These are phyloP conservation scores for Triplophysa bombifrons DNA, from an alignment of 2,797 vertebrate genomes.

Conservation along the genomic window DNA sequence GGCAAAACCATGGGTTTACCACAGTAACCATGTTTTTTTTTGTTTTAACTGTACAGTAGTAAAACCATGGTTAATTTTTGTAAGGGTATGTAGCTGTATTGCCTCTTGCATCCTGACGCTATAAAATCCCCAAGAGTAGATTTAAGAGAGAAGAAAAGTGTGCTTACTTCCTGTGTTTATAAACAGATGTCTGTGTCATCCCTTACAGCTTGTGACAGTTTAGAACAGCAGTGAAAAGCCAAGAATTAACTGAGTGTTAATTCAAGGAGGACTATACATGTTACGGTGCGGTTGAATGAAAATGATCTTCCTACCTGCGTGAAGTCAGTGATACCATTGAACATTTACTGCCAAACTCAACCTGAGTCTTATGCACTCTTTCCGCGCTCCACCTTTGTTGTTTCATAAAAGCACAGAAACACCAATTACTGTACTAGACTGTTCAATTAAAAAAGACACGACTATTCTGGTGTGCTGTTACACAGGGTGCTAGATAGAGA, in stretches of 20 bases:
- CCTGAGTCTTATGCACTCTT: constrained; percentile 23
- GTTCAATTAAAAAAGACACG: constrained; percentile 25
- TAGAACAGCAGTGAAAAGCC: constrained; percentile 35
- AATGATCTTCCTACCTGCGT: constrained; percentile 20
- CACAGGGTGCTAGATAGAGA: not conserved
- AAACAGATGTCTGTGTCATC: constrained; percentile 44
- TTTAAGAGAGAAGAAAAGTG: constrained; percentile 17
- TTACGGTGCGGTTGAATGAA: constrained; percentile 16
- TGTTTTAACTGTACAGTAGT: too few relatives aligned
- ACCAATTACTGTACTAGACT: constrained; percentile 32
- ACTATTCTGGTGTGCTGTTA: constrained; percentile 21
- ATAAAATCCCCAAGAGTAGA: constrained; percentile 26
- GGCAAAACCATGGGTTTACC: too few relatives aligned
- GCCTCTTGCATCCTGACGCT: constrained; percentile 24
- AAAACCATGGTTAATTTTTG: too few relatives aligned
- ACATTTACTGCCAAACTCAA: constrained; percentile 31
- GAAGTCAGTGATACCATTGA: constrained; percentile 31
- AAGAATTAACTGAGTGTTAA: constrained; percentile 42
- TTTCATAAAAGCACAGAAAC: constrained; percentile 35
- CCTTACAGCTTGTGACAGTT: constrained; percentile 46
- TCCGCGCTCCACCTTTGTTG: constrained; percentile 33
- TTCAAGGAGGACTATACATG: constrained; percentile 22
- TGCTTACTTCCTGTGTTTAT: constrained; percentile 43
- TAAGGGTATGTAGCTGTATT: not conserved
- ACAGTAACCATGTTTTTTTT: too few relatives aligned